phyloP scores from a whole-genome alignment of 2,797 vertebrate genomes.

The Phylloscopus collybita region DNA sequence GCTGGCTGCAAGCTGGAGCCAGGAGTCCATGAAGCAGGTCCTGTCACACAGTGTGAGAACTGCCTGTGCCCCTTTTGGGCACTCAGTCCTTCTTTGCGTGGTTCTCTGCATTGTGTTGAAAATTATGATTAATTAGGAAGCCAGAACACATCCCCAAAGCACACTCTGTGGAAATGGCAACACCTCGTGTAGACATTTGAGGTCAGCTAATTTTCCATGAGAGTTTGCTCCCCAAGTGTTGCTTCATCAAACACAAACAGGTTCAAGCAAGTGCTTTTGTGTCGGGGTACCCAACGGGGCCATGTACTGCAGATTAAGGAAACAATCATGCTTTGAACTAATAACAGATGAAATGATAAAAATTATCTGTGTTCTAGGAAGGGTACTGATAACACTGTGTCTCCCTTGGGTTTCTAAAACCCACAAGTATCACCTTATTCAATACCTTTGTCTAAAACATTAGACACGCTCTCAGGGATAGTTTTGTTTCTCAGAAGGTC shows the following conservation, averaged over 20 bases:
- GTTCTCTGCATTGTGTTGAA: background rate
- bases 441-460: background rate
- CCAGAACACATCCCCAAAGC: background rate
- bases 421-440: background rate
- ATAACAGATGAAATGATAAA: background rate
- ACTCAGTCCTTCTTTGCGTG: accelerated
- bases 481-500: background rate
- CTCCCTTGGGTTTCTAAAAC: background rate
- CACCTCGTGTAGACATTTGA: background rate
- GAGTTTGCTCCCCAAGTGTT: background rate
- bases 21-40: background rate
- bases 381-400: background rate
- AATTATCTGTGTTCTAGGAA: background rate
- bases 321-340: background rate
- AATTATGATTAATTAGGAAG: background rate
- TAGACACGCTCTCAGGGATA: background rate
- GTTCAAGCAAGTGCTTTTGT: background rate
- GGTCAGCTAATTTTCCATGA: background rate
- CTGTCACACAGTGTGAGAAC: background rate
- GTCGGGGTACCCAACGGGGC: accelerated
- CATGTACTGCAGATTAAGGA: background rate
- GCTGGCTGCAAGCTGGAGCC: background rate
- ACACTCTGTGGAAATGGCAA: background rate
- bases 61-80: background rate
- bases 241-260: background rate